phyloP scores from a whole-genome alignment of 2,888 invertebrate species.

The Ormyrus thymus region DNA sequence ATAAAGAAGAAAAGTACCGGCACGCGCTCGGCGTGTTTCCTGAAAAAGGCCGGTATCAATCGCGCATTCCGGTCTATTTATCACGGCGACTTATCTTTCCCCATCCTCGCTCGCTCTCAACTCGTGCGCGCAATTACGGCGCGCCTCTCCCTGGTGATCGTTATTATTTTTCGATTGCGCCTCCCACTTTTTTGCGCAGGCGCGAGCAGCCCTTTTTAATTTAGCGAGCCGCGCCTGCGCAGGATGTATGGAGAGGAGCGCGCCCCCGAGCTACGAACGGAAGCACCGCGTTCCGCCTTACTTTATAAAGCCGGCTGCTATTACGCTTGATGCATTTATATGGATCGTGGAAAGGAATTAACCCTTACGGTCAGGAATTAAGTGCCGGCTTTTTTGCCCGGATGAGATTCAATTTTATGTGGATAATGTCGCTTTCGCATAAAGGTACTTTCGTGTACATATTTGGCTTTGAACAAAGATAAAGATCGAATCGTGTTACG shows the following conservation, averaged over 20 bases:
- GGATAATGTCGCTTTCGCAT: not conserved
- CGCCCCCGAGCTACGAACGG: slow-evolving; percentile 48
- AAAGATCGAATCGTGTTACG: too few species aligned
- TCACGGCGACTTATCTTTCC: slow-evolving; percentile 47
- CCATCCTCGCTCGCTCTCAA: slow-evolving; percentile 3
- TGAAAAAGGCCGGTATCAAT: not conserved
- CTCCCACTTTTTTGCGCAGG: slow-evolving; percentile 45
- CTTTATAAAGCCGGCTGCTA: slow-evolving; percentile 33
- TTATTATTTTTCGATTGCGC: slow-evolving; percentile 54
- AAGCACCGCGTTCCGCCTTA: slow-evolving; percentile 40
- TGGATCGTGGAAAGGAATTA: slow-evolving; percentile 33
- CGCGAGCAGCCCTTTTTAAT: slow-evolving; percentile 46
- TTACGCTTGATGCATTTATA: slow-evolving; percentile 39
- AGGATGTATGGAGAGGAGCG: not conserved
- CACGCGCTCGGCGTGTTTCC: not conserved
- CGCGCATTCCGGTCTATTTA: slow-evolving; percentile 41
- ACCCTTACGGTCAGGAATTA: not conserved
- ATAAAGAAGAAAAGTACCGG: too few species aligned
- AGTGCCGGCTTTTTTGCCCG: slow-evolving; percentile 8
- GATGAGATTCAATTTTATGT: not conserved
- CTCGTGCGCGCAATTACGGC: slow-evolving; percentile 38
- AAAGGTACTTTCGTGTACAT: too few species aligned
- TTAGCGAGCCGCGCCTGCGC: slow-evolving; percentile 34
- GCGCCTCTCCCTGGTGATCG: slow-evolving; percentile 29
- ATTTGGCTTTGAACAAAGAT: too few species aligned